Evolutionary conservation across 1,140 invertebrate genomes (phyloP).

Genomic region (Macrotrachela quadricornifera): DNA sequence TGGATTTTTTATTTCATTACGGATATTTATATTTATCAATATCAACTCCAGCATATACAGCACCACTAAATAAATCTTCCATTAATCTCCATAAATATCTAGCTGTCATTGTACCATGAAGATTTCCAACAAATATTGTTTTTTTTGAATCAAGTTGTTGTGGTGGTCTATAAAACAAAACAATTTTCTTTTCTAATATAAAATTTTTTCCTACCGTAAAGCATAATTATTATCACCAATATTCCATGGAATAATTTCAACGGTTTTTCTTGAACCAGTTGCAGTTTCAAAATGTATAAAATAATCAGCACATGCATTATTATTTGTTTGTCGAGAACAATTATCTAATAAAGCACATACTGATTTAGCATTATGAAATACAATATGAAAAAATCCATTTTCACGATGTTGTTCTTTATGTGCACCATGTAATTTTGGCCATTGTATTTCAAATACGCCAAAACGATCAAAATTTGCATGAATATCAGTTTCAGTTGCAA

Average conservation of each 20-base stretch:
- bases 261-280: slow-evolving; percentile 41
- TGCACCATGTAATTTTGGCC: too few relatives aligned
- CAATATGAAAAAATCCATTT: too few relatives aligned
- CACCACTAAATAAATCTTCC: slow-evolving; percentile 73
- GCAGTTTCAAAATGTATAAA: too few relatives aligned
- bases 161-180: slow-evolving; percentile 10
- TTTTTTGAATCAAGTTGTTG: slow-evolving; percentile 27
- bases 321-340: too few relatives aligned
- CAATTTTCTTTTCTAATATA: background rate
- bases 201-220: slow-evolving; percentile 29
- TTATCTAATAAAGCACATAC: too few relatives aligned
- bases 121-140: slow-evolving; percentile 74
- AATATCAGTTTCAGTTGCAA: too few relatives aligned
- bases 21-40: slow-evolving; percentile 95
- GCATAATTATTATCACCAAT: slow-evolving; percentile 69
- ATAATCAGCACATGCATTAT: too few relatives aligned
- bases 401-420: too few relatives aligned
- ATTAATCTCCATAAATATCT: slow-evolving; percentile 72
- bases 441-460: too few relatives aligned
- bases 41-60: slow-evolving; percentile 85
- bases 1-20: too few relatives aligned
- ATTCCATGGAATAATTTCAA: slow-evolving; percentile 88
- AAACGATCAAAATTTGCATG: too few relatives aligned
- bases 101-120: slow-evolving; percentile 85
- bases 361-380: too few relatives aligned